These are phyloP conservation scores for Sebastes schlegelii DNA, from an alignment of 2,113 vertebrate species.

Conservation along the genomic window DNA sequence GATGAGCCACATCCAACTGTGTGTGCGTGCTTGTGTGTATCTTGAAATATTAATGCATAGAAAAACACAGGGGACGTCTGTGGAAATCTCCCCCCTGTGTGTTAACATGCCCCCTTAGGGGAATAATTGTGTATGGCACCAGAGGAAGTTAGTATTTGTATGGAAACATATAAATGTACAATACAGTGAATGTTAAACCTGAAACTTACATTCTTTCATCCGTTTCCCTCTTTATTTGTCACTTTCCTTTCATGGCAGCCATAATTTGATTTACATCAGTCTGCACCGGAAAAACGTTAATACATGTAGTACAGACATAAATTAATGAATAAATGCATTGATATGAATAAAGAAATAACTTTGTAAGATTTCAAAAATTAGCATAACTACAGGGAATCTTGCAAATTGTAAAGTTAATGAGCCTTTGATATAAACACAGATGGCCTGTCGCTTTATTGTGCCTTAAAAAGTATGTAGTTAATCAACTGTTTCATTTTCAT, in stretches of 20 bases:
- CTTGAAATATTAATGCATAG: slow-evolving; percentile 49
- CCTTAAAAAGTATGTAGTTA: background rate
- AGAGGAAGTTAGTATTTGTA: slow-evolving; percentile 11
- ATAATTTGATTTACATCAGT: background rate
- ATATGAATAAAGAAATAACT: background rate
- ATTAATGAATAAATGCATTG: background rate
- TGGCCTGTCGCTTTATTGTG: background rate
- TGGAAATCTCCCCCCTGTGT: slow-evolving; percentile 34
- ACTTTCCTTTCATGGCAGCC: background rate
- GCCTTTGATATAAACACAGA: background rate
- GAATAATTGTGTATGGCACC: background rate
- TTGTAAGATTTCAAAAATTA: background rate
- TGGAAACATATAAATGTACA: background rate
- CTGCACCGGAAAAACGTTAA: no score
- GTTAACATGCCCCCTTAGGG: slow-evolving; percentile 29
- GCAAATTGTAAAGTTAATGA: background rate
- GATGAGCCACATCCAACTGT: slow-evolving; percentile 42
- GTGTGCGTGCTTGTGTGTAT: slow-evolving; percentile 9
- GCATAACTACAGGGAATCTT: background rate
- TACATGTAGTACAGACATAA: background rate
- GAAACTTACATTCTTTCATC: background rate
- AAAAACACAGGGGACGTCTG: slow-evolving; percentile 33
- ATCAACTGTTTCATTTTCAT: background rate
- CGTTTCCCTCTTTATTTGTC: background rate
- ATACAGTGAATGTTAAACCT: background rate